These are phyloP conservation scores for Rugalucina vietnamica DNA, from an alignment of 2,888 invertebrate species.

Conservation along the genomic window DNA sequence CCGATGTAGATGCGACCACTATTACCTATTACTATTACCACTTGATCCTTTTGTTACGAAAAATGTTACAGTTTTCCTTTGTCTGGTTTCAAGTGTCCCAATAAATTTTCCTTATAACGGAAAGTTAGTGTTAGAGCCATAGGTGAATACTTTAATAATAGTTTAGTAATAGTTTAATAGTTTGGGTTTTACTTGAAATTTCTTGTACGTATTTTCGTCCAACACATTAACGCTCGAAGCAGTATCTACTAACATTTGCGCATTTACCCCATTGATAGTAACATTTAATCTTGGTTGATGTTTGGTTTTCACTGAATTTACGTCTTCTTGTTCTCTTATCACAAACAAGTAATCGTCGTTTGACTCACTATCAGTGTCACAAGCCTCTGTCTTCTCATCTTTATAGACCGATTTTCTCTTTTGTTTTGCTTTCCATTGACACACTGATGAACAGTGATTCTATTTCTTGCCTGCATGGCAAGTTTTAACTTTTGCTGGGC, in stretches of 20 bases:
- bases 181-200: not conserved
- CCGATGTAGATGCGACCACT: not conserved
- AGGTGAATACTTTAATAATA: not conserved
- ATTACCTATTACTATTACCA: not conserved
- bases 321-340: not conserved
- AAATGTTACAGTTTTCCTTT: not conserved
- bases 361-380: not conserved
- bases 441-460: not conserved
- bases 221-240: not conserved
- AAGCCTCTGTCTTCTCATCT: not conserved
- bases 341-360: slow-evolving; percentile 16
- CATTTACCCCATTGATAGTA: not conserved
- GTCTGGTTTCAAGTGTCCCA: not conserved
- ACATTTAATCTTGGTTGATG: not conserved
- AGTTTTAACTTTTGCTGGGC: not conserved
- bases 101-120: not conserved
- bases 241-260: not conserved
- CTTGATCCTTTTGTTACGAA: not conserved
- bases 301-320: not conserved
- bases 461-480: not conserved
- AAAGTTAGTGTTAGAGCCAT: not conserved
- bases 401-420: not conserved
- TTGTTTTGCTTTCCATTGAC: not conserved
- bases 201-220: not conserved
- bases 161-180: not conserved